A percentile compares a stretch with the other conserved stretches of the same genome.
Evolutionary conservation across 64 coral and sea anemone species (phyloP).

Genomic region (Stylophora pistillata): DNA sequence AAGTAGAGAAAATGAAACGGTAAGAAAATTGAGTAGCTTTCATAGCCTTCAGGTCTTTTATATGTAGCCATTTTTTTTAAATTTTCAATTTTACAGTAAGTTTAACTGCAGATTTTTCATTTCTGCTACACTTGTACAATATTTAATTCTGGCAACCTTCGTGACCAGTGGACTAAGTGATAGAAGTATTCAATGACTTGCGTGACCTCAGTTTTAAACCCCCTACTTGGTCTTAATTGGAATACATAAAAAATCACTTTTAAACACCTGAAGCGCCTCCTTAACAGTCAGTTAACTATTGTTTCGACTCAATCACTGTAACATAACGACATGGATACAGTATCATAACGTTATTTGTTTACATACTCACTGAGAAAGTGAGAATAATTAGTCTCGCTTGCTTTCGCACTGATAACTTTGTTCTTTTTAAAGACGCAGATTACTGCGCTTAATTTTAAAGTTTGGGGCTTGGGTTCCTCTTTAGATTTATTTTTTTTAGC

Average conservation of each 20-base stretch:
- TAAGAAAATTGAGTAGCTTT: not conserved
- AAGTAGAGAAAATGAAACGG: slow-evolving; percentile 20
- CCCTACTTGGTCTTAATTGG: not conserved
- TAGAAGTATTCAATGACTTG: slow-evolving; percentile 20
- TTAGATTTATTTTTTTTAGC: too few species aligned
- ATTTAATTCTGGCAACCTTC: too few species aligned
- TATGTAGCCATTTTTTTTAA: not conserved
- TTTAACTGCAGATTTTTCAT: not conserved
- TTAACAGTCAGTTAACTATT: not conserved
- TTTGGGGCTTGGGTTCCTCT: too few species aligned
- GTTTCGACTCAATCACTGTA: not conserved
- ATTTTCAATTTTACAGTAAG: not conserved
- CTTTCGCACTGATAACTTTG: not conserved
- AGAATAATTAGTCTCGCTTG: slow-evolving; percentile 14
- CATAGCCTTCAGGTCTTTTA: not conserved
- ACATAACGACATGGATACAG: not conserved
- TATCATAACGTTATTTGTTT: slow-evolving; percentile 17
- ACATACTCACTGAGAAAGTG: not conserved
- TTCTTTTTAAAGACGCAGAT: not conserved
- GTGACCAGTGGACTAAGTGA: not conserved
- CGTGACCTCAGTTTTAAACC: slow-evolving; percentile 17
- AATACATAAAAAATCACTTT: not conserved
- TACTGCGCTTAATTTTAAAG: too few species aligned
- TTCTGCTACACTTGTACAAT: not conserved
- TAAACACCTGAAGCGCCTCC: not conserved